A percentile compares a stretch with the other conserved stretches of the same genome.
These are phyloP conservation scores for Eretmodus cyanostictus DNA, from an alignment of 2,113 vertebrate genomes.

Conservation along the genomic window DNA sequence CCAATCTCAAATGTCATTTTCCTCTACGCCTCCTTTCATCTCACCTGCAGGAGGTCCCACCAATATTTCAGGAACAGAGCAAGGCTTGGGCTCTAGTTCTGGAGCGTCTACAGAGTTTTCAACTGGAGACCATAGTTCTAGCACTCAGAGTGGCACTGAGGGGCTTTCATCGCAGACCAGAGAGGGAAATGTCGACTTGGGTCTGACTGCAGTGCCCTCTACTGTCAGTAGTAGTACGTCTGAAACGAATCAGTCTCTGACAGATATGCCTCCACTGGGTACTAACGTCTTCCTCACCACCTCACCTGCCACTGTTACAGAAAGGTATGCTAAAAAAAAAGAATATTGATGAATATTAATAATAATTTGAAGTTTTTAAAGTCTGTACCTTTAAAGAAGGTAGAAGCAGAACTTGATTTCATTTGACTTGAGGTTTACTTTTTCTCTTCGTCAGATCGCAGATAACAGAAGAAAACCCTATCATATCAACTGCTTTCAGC, in stretches of 20 bases:
- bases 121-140: slow-evolving; percentile 3
- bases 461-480: slow-evolving; percentile 40
- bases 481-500: neutral
- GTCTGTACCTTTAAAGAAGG: neutral
- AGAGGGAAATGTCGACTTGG: neutral
- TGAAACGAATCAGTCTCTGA: slow-evolving; percentile 11
- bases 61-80: slow-evolving; percentile 24
- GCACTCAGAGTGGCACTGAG: slow-evolving; percentile 30
- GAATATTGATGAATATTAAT: neutral
- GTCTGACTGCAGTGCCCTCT: slow-evolving; percentile 45
- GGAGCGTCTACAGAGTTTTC: slow-evolving; percentile 41
- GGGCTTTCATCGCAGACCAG: slow-evolving; percentile 12
- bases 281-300: slow-evolving; percentile 27
- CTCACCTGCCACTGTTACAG: slow-evolving; percentile 27
- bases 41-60: neutral
- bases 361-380: neutral
- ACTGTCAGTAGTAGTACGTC: slow-evolving; percentile 13
- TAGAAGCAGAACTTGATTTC: neutral
- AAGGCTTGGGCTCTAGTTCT: neutral
- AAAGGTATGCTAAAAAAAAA: slow-evolving; percentile 22
- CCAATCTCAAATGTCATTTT: slow-evolving; percentile 5
- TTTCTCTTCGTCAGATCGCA: slow-evolving; percentile 17
- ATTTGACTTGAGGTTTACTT: neutral
- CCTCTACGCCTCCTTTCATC: slow-evolving; percentile 29
- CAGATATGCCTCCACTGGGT: neutral